Evolutionary conservation across 2,797 vertebrate genomes (phyloP).

Genomic region (Hylomyscus alleni): DNA sequence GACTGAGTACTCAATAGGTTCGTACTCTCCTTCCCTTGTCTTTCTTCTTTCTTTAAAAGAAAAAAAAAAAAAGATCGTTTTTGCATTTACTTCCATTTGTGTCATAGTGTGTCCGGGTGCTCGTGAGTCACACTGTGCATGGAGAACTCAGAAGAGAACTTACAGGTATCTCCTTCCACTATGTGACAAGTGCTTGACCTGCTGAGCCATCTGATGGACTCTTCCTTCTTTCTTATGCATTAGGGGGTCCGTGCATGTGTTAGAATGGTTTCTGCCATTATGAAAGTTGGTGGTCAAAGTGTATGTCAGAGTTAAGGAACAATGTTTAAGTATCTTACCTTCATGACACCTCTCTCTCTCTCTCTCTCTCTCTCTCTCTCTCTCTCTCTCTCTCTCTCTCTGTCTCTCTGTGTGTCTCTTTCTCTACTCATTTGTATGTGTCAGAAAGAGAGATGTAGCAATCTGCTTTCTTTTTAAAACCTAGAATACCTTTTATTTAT

Average conservation of each 20-base stretch:
- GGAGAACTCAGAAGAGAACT: too few relatives aligned
- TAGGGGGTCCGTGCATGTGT: not conserved
- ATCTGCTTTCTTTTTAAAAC: too few relatives aligned
- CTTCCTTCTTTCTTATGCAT: not conserved
- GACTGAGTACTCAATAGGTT: too few relatives aligned
- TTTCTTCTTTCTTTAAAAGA: too few relatives aligned
- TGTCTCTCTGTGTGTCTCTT: not conserved
- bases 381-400: not conserved
- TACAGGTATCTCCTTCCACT: not conserved
- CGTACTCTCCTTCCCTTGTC: too few relatives aligned
- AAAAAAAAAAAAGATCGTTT: too few relatives aligned
- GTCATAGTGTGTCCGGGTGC: too few relatives aligned
- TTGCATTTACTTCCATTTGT: too few relatives aligned
- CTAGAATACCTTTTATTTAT: too few relatives aligned
- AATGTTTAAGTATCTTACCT: not conserved
- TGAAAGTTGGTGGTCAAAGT: not conserved
- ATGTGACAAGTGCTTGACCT: not conserved
- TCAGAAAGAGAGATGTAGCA: too few relatives aligned
- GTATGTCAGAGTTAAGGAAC: not conserved
- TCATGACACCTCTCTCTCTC: not conserved
- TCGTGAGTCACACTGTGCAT: too few relatives aligned
- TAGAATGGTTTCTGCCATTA: not conserved
- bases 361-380: too few relatives aligned
- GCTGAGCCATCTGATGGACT: not conserved
- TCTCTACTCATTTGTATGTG: not conserved